Evolutionary conservation across 1,140 invertebrate species (phyloP).

Genomic region (Gyrodactylus bullatarudis): DNA sequence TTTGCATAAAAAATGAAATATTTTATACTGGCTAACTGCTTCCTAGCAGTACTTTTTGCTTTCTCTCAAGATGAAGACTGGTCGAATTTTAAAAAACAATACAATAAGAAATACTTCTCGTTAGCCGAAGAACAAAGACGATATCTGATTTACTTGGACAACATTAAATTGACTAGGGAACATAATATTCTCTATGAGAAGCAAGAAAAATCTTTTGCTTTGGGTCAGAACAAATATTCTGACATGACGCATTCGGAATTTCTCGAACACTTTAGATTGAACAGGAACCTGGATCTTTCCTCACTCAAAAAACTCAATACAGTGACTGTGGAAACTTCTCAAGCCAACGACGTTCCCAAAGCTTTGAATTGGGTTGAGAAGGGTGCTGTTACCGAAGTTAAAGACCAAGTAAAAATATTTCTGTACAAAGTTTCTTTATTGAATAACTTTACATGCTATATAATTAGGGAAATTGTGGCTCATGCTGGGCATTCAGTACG

Average conservation of each 20-base stretch:
- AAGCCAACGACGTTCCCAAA: neutral
- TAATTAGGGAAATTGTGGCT: neutral
- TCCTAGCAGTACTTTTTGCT: too few relatives aligned
- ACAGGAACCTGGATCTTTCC: too few relatives aligned
- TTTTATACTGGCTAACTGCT: too few relatives aligned
- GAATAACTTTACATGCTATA: too few relatives aligned
- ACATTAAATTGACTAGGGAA: too few relatives aligned
- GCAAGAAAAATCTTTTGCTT: neutral
- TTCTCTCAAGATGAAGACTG: too few relatives aligned
- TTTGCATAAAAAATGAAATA: too few relatives aligned
- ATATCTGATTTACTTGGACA: too few relatives aligned
- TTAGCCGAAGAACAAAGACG: too few relatives aligned
- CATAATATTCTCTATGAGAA: neutral
- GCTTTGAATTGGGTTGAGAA: slow-evolving; percentile 12
- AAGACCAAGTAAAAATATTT: slow-evolving; percentile 15
- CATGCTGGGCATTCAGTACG: slow-evolving; percentile 6
- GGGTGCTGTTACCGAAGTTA: slow-evolving; percentile 13
- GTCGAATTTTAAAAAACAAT: too few relatives aligned
- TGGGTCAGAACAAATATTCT: neutral
- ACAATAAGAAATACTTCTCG: too few relatives aligned
- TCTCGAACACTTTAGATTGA: neutral
- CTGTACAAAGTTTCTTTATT: too few relatives aligned
- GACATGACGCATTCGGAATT: neutral
- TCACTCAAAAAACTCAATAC: neutral
- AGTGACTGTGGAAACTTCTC: neutral